These are phyloP conservation scores for Xestia rhomboidea DNA, from an alignment of 2,888 invertebrate species.

Conservation along the genomic window DNA sequence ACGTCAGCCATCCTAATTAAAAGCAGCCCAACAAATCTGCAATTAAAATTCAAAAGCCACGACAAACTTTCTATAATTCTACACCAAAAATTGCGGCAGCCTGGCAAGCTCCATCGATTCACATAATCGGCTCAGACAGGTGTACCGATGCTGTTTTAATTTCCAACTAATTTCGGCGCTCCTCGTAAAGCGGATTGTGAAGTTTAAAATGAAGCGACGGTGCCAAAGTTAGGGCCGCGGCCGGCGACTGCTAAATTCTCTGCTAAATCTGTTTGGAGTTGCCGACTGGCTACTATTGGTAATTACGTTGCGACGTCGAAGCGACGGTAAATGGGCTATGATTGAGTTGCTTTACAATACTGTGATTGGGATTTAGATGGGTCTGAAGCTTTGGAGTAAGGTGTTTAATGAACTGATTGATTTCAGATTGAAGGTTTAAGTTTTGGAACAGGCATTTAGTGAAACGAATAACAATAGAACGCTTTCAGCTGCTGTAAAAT, in stretches of 20 bases:
- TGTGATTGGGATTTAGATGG: constrained; percentile 31
- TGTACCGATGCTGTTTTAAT: constrained; percentile 83
- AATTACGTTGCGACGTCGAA: constrained; percentile 63
- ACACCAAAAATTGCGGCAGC: constrained; percentile 54
- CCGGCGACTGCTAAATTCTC: constrained; percentile 66
- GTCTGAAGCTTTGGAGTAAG: constrained; percentile 3
- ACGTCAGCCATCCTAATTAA: constrained; percentile 33
- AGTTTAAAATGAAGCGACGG: constrained; percentile 81
- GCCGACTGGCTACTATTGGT: constrained; percentile 56
- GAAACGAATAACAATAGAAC: neutral
- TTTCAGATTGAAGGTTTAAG: neutral
- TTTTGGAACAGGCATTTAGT: neutral
- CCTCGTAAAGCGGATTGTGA: constrained; percentile 85
- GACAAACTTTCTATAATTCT: constrained; percentile 47
- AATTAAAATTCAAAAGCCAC: constrained; percentile 51
- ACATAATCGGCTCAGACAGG: constrained; percentile 88
- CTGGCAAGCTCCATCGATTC: constrained; percentile 67
- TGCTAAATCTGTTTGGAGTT: constrained; percentile 68
- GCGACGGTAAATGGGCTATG: constrained; percentile 57
- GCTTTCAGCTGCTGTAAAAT: neutral
- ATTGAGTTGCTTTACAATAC: constrained; percentile 60
- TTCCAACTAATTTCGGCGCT: constrained; percentile 84
- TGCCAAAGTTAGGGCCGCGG: constrained; percentile 70
- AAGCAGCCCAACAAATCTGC: constrained; percentile 40
- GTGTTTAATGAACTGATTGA: constrained; percentile 33